A percentile compares a stretch with the other conserved stretches of the same genome.
These are phyloP conservation scores for Ephestia elutella DNA, from an alignment of 1,140 invertebrate genomes.

Conservation along the genomic window DNA sequence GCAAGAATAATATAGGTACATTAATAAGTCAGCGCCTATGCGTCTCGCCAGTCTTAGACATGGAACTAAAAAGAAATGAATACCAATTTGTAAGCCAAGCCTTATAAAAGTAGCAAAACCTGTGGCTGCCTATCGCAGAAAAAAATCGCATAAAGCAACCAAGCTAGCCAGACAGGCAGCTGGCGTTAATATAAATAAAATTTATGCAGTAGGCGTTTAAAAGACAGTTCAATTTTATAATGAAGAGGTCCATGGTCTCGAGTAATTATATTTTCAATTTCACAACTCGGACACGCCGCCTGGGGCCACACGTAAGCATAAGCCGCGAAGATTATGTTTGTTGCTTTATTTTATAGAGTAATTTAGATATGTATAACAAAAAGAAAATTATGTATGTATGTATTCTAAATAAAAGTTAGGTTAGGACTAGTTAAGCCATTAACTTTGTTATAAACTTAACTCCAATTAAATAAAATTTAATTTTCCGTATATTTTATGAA, in stretches of 20 bases:
- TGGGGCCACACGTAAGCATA: constrained; percentile 21
- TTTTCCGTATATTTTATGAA: no score
- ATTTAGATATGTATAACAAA: neutral
- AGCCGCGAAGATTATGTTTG: constrained; percentile 8
- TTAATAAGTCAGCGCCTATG: neutral
- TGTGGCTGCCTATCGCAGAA: neutral
- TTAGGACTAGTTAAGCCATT: no score
- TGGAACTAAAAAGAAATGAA: neutral
- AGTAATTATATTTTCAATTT: constrained; percentile 64
- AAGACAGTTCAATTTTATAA: constrained; percentile 53
- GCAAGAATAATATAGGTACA: neutral
- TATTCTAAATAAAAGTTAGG: no score
- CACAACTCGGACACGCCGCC: constrained; percentile 38
- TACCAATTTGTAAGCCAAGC: neutral
- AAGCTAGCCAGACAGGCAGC: constrained; percentile 21
- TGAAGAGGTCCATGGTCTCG: constrained; percentile 39
- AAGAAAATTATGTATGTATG: no score
- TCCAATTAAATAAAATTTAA: no score
- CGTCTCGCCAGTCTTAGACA: neutral
- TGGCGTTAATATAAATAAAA: constrained; percentile 25
- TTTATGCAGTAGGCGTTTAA: constrained; percentile 45
- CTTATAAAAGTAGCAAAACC: neutral
- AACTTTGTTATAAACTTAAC: no score
- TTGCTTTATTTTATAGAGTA: constrained; percentile 15
- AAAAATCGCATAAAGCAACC: neutral